A percentile compares a stretch with the other conserved stretches of the same genome.
phyloP scores from a whole-genome alignment of 2,888 invertebrate genomes.

The Lottia scabra region DNA sequence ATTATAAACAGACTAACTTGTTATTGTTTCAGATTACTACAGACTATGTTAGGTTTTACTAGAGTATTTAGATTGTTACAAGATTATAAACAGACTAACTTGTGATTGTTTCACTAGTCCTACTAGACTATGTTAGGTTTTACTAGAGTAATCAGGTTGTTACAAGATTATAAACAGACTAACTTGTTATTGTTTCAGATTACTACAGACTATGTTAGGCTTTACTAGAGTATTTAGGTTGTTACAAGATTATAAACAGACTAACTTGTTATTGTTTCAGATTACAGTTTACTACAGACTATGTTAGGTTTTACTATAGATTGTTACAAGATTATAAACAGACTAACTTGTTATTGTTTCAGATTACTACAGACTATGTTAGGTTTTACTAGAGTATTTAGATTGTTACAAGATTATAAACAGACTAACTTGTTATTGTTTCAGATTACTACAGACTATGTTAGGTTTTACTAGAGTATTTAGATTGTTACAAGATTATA shows the following conservation, averaged over 20 bases:
- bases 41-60: constrained; percentile 77
- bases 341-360: constrained; percentile 30
- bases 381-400: constrained; percentile 79
- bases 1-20: constrained; percentile 71
- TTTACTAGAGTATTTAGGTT: too few species aligned
- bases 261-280: constrained; percentile 36
- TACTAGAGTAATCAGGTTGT: constrained; percentile 76
- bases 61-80: constrained; percentile 76
- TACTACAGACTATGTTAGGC: too few species aligned
- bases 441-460: constrained; percentile 71
- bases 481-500: constrained; percentile 73
- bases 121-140: constrained; percentile 77
- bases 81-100: constrained; percentile 71
- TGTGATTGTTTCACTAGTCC: constrained; percentile 46
- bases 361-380: constrained; percentile 71
- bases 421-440: constrained; percentile 67
- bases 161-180: constrained; percentile 74
- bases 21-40: constrained; percentile 62
- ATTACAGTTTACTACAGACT: constrained; percentile 71
- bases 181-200: too few species aligned
- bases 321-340: constrained; percentile 75
- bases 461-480: constrained; percentile 80
- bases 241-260: too few species aligned
- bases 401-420: constrained; percentile 72
- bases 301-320: constrained; percentile 77